Percentiles rank a stretch among this genome's conserved stretches.
Conservation (phyloP, 2,888 invertebrate species). For the Chydorus sphaericus region DNA sequence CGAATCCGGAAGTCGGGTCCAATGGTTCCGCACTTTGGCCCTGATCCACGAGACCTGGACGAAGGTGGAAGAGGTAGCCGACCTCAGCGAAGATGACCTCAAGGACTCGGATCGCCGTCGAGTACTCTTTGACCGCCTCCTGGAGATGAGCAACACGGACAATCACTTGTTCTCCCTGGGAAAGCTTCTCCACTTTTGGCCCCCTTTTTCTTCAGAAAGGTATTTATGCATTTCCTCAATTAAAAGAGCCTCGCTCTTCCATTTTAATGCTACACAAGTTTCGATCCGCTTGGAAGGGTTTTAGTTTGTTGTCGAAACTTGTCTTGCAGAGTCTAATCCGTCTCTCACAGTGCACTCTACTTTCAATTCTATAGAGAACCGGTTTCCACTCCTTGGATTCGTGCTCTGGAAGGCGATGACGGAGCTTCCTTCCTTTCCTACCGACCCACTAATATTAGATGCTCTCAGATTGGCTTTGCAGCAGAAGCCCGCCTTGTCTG, state of each 20-base stretch:
- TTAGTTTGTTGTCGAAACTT: too few relatives aligned
- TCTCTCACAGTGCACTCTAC: background rate
- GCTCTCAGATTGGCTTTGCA: background rate
- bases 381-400: background rate
- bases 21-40: slow-evolving; percentile 5
- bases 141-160: slow-evolving; percentile 8
- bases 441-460: background rate
- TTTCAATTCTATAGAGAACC: background rate
- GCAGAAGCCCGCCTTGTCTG: background rate
- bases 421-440: background rate
- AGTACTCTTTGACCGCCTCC: background rate
- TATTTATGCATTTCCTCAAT: background rate
- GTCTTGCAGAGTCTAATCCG: background rate
- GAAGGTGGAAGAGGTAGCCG: background rate
- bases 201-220: background rate
- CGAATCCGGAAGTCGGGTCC: slow-evolving; percentile 6
- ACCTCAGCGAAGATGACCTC: background rate
- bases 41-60: slow-evolving; percentile 4
- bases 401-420: background rate
- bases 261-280: background rate
- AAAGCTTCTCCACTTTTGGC: slow-evolving; percentile 3
- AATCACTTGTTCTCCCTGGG: slow-evolving; percentile 4
- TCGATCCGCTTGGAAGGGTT: background rate
- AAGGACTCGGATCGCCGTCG: background rate
- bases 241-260: background rate